A percentile compares a stretch with the other conserved stretches of the same genome.
phyloP scores from a whole-genome alignment of 2,113 vertebrate genomes.

The Lepus europaeus region DNA sequence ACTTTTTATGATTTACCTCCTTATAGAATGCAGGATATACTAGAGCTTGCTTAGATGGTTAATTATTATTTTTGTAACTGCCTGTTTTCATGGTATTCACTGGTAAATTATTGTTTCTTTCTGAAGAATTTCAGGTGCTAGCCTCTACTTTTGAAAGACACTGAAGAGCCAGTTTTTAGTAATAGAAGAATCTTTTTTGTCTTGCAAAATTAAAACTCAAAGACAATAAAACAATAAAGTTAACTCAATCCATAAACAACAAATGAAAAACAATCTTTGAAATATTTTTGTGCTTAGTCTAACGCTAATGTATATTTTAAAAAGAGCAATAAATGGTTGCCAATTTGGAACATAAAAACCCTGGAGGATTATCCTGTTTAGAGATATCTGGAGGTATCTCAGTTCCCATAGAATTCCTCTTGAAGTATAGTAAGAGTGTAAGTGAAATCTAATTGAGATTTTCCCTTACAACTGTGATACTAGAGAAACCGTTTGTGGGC shows the following conservation, averaged over 20 bases:
- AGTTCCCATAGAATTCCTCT: background rate
- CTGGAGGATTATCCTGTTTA: background rate
- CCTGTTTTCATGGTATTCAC: background rate
- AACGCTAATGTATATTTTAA: background rate
- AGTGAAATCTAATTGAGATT: background rate
- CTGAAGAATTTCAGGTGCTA: constrained; percentile 12
- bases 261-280: background rate
- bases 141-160: background rate
- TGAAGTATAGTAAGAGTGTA: background rate
- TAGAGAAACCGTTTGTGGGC: background rate
- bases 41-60: background rate
- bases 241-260: constrained; percentile 20
- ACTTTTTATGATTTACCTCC: background rate
- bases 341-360: background rate
- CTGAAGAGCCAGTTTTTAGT: constrained; percentile 31
- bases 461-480: background rate
- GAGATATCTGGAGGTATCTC: background rate
- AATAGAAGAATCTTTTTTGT: constrained; percentile 32
- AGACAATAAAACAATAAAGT: constrained; percentile 4
- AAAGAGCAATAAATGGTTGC: background rate
- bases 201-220: constrained; percentile 5
- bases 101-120: constrained; percentile 22
- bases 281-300: constrained; percentile 3
- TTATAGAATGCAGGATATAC: background rate
- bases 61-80: background rate